Conservation (phyloP, 2,888 invertebrate species). For the Baronia brevicornis region DNA sequence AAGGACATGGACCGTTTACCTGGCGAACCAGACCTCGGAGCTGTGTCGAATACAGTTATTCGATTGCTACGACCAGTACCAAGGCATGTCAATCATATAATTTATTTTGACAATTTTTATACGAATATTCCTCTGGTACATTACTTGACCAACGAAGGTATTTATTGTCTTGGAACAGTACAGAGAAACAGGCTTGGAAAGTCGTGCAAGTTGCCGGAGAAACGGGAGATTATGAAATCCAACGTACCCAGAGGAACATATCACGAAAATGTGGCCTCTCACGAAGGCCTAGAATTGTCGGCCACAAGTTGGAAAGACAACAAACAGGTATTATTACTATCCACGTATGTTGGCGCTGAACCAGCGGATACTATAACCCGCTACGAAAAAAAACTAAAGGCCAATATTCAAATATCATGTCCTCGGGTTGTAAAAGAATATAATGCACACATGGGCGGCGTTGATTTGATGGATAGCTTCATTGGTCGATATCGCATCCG, state of each 20-base stretch:
- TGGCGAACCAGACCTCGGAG: too few relatives aligned
- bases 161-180: too few relatives aligned
- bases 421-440: slow-evolving; percentile 28
- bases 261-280: slow-evolving; percentile 28
- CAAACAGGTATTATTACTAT: slow-evolving; percentile 21
- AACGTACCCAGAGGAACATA: slow-evolving; percentile 29
- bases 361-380: slow-evolving; percentile 24
- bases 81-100: too few relatives aligned
- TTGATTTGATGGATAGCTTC: slow-evolving; percentile 29
- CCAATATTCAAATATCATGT: slow-evolving; percentile 28
- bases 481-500: slow-evolving; percentile 28
- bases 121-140: too few relatives aligned
- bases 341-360: slow-evolving; percentile 32
- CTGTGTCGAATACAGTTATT: too few relatives aligned
- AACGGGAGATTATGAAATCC: slow-evolving; percentile 26
- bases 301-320: slow-evolving; percentile 30
- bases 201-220: too few relatives aligned
- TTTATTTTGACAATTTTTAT: too few relatives aligned
- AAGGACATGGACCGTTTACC: too few relatives aligned
- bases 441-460: too few relatives aligned
- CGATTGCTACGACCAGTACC: too few relatives aligned
- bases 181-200: too few relatives aligned
- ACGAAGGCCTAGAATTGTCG: slow-evolving; percentile 26
- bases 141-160: too few relatives aligned
- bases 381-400: slow-evolving; percentile 24